Base-by-base conservation (phyloP, 2,888 invertebrate genomes). In the Monoplex corrugatus region DNA sequence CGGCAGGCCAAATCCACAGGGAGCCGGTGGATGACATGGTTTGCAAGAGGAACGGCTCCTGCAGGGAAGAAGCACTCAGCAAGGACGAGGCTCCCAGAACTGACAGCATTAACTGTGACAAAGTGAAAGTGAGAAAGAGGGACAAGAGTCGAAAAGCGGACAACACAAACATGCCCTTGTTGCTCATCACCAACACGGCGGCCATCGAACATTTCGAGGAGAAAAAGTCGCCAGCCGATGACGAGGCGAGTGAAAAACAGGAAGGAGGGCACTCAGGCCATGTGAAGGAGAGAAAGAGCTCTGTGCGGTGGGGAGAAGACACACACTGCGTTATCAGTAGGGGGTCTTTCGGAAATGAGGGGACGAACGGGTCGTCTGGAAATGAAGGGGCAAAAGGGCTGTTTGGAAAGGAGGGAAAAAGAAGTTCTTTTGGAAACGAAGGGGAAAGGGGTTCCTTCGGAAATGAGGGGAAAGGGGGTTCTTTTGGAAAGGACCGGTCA, bases 141-240 rank as follows among this genome's bases (percentile, higher is more conserved):
- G n/a, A 28, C 44, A 44, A 28, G 82, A 19, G n/a, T 32, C 57
- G 35, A 35, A 50, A 35, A 1, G 16, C 28, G 19, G 32, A 86
- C 23, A 40, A 38, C 28, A 57, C 85, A 8, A 68, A 40, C 63
- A 38, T 86, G 68, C 86, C 86, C 19, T 32, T 86, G 19, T 43
- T 86, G 38, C 72, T 86, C 23, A 86, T 86, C 43, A 19, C 86
- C 40, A 86, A 86, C 68, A 68, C 57, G n/a, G 68, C 86, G 5
- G 68, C 43, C 2, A 43, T 63, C 16, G 35, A 50, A 2, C n/a
- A 50, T 35, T 83, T 38, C 8, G 80, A 43, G 38, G 32, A 6
- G 8, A 50, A 45, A 72, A 50, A 19, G 50, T 50, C 50, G 50
- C 50, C 50, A n/a, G n/a, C n/a, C n/a, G n/a, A n/a, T n/a, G n/a